A percentile compares a stretch with the other conserved stretches of the same genome.
Evolutionary conservation across 2,797 vertebrate species (phyloP).

Genomic region (Florisuga fusca): DNA sequence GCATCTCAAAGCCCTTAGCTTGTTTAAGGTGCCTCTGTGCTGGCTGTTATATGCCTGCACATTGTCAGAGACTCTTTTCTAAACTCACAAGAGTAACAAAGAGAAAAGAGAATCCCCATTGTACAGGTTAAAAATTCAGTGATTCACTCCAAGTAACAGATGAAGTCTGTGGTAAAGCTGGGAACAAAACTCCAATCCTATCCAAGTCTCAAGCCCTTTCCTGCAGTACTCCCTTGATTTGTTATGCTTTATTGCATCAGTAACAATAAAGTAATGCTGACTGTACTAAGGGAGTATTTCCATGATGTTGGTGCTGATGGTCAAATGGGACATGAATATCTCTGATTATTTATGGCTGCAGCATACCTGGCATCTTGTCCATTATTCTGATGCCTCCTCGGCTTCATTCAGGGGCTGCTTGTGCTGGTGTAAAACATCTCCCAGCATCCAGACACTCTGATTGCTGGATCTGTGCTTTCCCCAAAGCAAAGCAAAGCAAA

Average conservation of each 20-base stretch:
- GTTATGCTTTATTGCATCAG: background rate
- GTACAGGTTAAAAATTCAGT: background rate
- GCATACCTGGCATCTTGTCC: background rate
- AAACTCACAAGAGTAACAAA: background rate
- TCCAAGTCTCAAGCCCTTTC: background rate
- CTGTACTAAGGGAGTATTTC: background rate
- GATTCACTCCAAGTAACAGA: background rate
- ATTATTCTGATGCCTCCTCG: background rate
- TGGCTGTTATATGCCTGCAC: background rate
- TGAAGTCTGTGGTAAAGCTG: background rate
- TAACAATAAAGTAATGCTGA: background rate
- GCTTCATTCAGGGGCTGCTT: background rate
- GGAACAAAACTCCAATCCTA: background rate
- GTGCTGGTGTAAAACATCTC: background rate
- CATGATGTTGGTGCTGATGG: background rate
- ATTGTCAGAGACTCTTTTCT: background rate
- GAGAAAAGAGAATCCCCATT: background rate
- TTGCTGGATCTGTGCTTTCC: background rate
- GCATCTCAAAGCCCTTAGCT: background rate
- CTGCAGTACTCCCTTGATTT: background rate
- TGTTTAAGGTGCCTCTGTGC: background rate
- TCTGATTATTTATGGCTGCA: background rate
- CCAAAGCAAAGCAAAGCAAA: background rate
- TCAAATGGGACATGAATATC: background rate
- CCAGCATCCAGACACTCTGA: background rate